Percentiles rank a stretch among this genome's conserved stretches.
These are phyloP conservation scores for Galaxias olidus DNA, from an alignment of 2,797 vertebrate genomes.

Conservation along the genomic window DNA sequence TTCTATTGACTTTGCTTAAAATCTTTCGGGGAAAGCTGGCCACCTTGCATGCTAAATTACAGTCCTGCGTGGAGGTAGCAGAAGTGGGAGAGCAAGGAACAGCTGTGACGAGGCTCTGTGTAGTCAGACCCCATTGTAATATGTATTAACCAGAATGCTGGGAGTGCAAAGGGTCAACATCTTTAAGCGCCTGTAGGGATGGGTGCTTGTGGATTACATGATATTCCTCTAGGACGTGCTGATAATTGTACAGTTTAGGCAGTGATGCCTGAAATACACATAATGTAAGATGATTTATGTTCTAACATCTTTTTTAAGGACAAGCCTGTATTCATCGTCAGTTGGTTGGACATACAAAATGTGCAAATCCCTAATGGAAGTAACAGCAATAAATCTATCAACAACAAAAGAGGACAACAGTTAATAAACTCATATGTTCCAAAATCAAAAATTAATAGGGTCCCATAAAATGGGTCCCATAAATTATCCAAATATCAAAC, in stretches of 20 bases:
- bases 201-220: conserved; percentile 69
- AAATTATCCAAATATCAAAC: too few relatives aligned
- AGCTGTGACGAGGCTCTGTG: conserved; percentile 73
- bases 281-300: conserved; percentile 27
- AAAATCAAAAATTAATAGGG: too few relatives aligned
- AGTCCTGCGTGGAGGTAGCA: conserved; percentile 46
- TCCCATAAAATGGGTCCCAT: too few relatives aligned
- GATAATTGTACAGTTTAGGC: conserved; percentile 60
- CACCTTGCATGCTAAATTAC: conserved; percentile 64
- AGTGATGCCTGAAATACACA: conserved; percentile 2
- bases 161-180: conserved; percentile 79
- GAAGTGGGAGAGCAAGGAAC: conserved; percentile 59
- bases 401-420: too few relatives aligned
- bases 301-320: too few relatives aligned
- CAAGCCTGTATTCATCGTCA: conserved; percentile 11
- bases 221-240: conserved; percentile 56
- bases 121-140: conserved; percentile 77
- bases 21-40: conserved; percentile 37
- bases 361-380: too few relatives aligned
- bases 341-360: background rate
- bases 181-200: conserved; percentile 79
- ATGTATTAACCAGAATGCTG: conserved; percentile 78
- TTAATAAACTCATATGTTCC: too few relatives aligned
- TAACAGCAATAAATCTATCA: too few relatives aligned
- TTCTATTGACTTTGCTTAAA: conserved; percentile 64